phyloP scores from a whole-genome alignment of 2,797 vertebrate species.

The Enteromius viviparus region DNA sequence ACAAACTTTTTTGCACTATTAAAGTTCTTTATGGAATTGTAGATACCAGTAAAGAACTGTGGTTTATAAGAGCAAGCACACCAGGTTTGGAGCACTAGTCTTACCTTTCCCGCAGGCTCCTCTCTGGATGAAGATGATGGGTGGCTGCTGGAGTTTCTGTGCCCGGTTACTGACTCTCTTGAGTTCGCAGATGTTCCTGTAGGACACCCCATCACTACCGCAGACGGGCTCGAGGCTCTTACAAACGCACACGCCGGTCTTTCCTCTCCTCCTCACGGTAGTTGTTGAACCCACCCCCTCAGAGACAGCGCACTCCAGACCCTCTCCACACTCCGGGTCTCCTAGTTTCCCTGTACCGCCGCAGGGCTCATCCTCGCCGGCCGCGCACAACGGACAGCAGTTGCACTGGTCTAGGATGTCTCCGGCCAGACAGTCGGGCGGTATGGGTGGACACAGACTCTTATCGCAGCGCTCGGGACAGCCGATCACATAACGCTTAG shows the following conservation, averaged over 20 bases:
- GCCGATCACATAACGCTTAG: conserved; percentile 69
- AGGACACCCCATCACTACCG: conserved; percentile 90
- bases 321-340: conserved; percentile 80
- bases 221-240: conserved; percentile 84
- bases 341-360: conserved; percentile 70
- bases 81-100: background rate
- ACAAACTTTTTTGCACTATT: background rate
- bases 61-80: background rate
- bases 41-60: background rate
- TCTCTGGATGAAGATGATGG: conserved; percentile 89
- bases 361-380: conserved; percentile 86
- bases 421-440: conserved; percentile 77
- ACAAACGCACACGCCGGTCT: conserved; percentile 83
- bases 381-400: conserved; percentile 90
- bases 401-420: conserved; percentile 82
- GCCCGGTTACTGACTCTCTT: conserved; percentile 83
- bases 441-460: conserved; percentile 78
- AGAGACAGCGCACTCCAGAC: conserved; percentile 77
- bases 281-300: conserved; percentile 77
- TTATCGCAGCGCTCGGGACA: conserved; percentile 86
- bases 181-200: conserved; percentile 88
- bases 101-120: conserved; percentile 88
- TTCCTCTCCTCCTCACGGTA: conserved; percentile 82
- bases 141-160: conserved; percentile 76
- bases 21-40: background rate